Conservation (phyloP, 2,797 vertebrate species). For the Enteromius treurensis region DNA sequence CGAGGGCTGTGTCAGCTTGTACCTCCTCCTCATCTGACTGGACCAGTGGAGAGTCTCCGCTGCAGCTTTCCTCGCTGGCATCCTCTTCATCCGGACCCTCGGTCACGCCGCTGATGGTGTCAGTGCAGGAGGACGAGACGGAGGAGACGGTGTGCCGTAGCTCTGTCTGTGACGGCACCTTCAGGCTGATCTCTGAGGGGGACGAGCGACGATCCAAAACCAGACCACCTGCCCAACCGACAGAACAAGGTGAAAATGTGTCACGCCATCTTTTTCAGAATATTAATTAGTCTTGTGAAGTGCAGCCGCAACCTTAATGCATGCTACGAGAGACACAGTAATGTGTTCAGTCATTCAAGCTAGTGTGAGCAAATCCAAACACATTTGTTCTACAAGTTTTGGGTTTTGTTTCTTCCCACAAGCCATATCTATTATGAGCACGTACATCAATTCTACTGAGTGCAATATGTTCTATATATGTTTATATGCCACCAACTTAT, state of each 20-base stretch:
- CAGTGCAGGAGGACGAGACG: slow-evolving; percentile 66
- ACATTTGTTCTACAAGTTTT: background rate
- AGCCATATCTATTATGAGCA: background rate
- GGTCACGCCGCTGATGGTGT: slow-evolving; percentile 63
- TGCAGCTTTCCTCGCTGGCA: slow-evolving; percentile 68
- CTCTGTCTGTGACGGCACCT: slow-evolving; percentile 72
- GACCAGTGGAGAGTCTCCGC: slow-evolving; percentile 75
- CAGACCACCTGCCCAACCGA: slow-evolving; percentile 57
- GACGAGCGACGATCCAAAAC: slow-evolving; percentile 75
- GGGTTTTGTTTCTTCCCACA: background rate
- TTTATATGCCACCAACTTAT: background rate
- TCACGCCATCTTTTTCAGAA: slow-evolving; percentile 4
- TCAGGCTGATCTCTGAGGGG: slow-evolving; percentile 76
- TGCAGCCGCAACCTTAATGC: background rate
- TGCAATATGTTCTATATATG: background rate
- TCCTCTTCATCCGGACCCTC: slow-evolving; percentile 65
- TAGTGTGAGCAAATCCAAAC: background rate
- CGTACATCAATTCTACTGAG: background rate
- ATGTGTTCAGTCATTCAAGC: background rate
- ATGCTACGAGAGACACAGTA: background rate
- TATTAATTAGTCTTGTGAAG: background rate
- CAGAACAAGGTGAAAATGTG: background rate
- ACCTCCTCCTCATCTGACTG: slow-evolving; percentile 93
- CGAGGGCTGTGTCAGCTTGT: slow-evolving; percentile 83
- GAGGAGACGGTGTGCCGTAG: slow-evolving; percentile 68